Conservation (phyloP, 2,797 vertebrate genomes). For the Acipenser transmontanus region DNA sequence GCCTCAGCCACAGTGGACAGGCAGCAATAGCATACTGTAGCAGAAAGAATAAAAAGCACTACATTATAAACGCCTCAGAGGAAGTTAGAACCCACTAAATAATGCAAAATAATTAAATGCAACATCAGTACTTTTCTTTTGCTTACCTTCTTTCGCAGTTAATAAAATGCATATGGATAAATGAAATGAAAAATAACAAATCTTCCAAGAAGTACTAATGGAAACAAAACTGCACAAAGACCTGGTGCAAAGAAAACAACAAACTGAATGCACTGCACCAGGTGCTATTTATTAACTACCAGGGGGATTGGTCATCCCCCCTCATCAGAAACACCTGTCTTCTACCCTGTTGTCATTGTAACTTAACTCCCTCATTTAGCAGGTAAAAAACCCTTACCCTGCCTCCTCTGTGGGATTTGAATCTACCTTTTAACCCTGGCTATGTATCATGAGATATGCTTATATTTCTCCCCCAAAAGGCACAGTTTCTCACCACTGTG, state of each 20-base stretch:
- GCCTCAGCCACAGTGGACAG: too few relatives aligned
- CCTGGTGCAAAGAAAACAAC: neutral
- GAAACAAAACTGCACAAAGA: neutral
- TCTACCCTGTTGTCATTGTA: constrained; percentile 11
- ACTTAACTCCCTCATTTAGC: constrained; percentile 8
- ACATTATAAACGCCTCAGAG: too few relatives aligned
- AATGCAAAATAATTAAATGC: too few relatives aligned
- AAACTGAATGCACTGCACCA: neutral
- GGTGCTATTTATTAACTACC: constrained; percentile 14
- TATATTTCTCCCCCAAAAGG: neutral
- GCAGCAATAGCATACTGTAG: too few relatives aligned
- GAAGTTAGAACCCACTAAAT: too few relatives aligned
- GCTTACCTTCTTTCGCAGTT: constrained; percentile 3
- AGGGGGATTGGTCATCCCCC: constrained; percentile 1
- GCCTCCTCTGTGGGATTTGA: constrained; percentile 7
- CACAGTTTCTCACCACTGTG: neutral
- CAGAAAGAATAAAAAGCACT: too few relatives aligned
- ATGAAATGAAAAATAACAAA: neutral
- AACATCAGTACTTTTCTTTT: neutral
- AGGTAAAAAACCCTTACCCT: constrained; percentile 14
- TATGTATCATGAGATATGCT: too few relatives aligned
- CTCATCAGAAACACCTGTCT: constrained; percentile 13
- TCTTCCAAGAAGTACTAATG: neutral
- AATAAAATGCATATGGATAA: neutral
- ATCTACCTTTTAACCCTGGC: too few relatives aligned